Evolutionary conservation across 2,888 invertebrate species (phyloP).

Genomic region (Celastrina argiolus): DNA sequence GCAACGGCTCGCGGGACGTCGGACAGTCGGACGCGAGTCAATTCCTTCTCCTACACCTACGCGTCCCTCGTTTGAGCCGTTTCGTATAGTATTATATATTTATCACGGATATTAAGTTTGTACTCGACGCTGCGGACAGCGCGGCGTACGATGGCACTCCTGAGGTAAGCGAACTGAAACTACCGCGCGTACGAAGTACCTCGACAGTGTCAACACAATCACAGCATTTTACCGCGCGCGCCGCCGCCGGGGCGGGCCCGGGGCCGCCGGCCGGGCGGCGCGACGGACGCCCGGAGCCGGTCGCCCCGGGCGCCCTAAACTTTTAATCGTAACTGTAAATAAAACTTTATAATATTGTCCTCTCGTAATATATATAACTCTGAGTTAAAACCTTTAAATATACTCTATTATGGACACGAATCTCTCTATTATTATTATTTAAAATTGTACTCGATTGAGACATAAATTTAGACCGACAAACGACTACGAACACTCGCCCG

Average conservation of each 20-base stretch:
- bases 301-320: slow-evolving; percentile 39
- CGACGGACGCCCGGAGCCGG: slow-evolving; percentile 35
- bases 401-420: slow-evolving; percentile 69
- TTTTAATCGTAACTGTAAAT: slow-evolving; percentile 64
- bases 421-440: slow-evolving; percentile 50
- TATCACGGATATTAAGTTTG: slow-evolving; percentile 64
- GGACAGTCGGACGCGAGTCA: slow-evolving; percentile 55
- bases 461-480: slow-evolving; percentile 66
- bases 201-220: slow-evolving; percentile 60
- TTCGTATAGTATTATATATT: slow-evolving; percentile 45
- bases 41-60: slow-evolving; percentile 67
- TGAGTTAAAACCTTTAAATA: slow-evolving; percentile 68
- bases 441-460: slow-evolving; percentile 70
- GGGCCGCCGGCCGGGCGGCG: slow-evolving; percentile 37
- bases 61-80: slow-evolving; percentile 63
- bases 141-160: slow-evolving; percentile 58
- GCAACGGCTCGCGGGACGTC: slow-evolving; percentile 53
- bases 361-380: slow-evolving; percentile 71
- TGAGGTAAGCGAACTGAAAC: slow-evolving; percentile 67
- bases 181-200: slow-evolving; percentile 52
- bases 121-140: slow-evolving; percentile 54
- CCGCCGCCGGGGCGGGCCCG: slow-evolving; percentile 27
- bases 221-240: slow-evolving; percentile 50
- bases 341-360: slow-evolving; percentile 69
- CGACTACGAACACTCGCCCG: slow-evolving; percentile 49